Conservation (phyloP, 92 coral and sea anemone genomes). For the Zoanthus solanderi region DNA sequence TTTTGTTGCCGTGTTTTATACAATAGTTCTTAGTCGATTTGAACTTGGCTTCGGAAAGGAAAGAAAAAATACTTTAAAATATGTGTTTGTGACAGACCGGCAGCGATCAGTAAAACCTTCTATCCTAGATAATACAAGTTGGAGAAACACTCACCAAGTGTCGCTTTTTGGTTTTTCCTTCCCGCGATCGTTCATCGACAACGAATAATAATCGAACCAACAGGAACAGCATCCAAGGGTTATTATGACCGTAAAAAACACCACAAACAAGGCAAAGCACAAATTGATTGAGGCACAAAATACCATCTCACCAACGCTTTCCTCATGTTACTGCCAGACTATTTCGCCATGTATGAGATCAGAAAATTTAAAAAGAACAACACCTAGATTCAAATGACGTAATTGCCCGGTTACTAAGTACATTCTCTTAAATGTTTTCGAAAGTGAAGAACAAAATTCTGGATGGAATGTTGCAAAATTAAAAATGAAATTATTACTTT, state of each 20-base stretch:
- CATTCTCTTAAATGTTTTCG: not conserved
- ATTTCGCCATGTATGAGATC: constrained; percentile 48
- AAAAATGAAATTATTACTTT: not conserved
- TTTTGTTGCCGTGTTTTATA: constrained; percentile 44
- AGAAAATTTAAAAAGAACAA: not conserved
- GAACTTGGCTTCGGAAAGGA: constrained; percentile 60
- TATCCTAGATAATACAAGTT: not conserved
- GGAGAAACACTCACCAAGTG: constrained; percentile 77
- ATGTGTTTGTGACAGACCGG: not conserved
- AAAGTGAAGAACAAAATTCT: not conserved
- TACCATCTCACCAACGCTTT: constrained; percentile 85
- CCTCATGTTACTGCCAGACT: constrained; percentile 69
- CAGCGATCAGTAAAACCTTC: not conserved
- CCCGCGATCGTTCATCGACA: constrained; percentile 79
- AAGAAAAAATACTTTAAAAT: not conserved
- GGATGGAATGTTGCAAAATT: not conserved
- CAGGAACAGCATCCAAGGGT: constrained; percentile 97
- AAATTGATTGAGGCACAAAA: constrained; percentile 98
- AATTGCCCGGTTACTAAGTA: constrained; percentile 45
- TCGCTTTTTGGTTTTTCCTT: constrained; percentile 77
- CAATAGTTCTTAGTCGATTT: constrained; percentile 54
- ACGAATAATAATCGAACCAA: constrained; percentile 97
- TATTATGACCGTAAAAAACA: constrained; percentile 92
- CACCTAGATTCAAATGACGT: constrained; percentile 26
- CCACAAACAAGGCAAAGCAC: constrained; percentile 94